Percentiles rank a stretch among this genome's conserved stretches.
These are phyloP conservation scores for Limnephilus marmoratus DNA, from an alignment of 2,888 invertebrate genomes.

Conservation along the genomic window DNA sequence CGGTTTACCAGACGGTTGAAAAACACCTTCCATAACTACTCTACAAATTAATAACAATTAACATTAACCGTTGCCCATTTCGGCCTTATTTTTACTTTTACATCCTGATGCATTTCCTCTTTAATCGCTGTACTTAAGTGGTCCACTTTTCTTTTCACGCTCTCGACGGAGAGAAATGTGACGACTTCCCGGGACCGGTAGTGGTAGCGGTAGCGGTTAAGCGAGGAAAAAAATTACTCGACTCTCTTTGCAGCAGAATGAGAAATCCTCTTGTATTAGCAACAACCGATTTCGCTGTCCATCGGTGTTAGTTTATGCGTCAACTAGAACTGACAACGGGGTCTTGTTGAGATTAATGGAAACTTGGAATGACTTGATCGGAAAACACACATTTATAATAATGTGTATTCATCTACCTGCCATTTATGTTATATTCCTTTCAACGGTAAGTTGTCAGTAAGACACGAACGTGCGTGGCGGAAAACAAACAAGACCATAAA, in stretches of 20 bases:
- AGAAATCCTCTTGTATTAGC: neutral
- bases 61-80: too few species aligned
- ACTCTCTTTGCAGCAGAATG: neutral
- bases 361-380: neutral
- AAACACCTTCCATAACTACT: neutral
- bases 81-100: neutral
- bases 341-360: neutral
- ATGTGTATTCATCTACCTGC: neutral
- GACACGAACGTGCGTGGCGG: neutral
- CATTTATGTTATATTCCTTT: neutral
- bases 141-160: conserved; percentile 24
- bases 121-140: neutral
- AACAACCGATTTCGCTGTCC: conserved; percentile 16
- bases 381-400: neutral
- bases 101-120: neutral
- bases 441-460: neutral
- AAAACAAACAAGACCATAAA: neutral
- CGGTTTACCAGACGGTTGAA: neutral
- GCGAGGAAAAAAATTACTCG: neutral
- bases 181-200: neutral
- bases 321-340: neutral
- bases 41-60: too few species aligned
- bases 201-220: neutral
- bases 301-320: neutral
- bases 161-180: neutral